These are phyloP conservation scores for Denticeps clupeoides DNA, from an alignment of 2,797 vertebrate genomes.

Conservation along the genomic window DNA sequence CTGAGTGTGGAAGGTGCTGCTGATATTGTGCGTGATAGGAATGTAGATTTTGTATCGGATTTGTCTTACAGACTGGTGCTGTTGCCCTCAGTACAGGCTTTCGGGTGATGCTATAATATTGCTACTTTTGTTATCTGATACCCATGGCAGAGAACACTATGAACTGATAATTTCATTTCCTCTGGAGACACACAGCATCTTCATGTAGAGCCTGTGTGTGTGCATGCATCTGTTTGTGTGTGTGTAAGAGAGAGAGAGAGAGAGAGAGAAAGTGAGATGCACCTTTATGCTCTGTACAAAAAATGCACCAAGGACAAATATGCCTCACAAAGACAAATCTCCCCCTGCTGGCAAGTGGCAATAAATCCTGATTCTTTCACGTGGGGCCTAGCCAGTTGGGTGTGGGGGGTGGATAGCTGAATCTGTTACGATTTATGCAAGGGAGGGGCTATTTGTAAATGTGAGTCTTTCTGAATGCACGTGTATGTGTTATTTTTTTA, in stretches of 20 bases:
- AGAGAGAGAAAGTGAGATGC: not conserved
- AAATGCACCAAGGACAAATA: not conserved
- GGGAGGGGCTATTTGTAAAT: not conserved
- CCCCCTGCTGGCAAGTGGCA: conserved; percentile 2
- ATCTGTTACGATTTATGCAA: not conserved
- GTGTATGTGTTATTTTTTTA: not conserved
- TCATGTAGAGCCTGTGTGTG: not conserved
- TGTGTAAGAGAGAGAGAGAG: not conserved
- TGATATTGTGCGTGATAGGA: too few species aligned
- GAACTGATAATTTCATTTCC: conserved; percentile 1
- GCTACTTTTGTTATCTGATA: conserved; percentile 2
- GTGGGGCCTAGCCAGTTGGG: not conserved
- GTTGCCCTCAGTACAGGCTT: not conserved
- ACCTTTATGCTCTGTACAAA: not conserved
- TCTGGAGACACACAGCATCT: not conserved
- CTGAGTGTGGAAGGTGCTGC: too few species aligned
- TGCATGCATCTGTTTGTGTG: not conserved
- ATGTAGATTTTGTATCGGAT: too few species aligned
- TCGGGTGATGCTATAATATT: not conserved
- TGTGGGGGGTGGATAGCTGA: not conserved
- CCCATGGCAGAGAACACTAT: conserved; percentile 1
- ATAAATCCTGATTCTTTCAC: not conserved
- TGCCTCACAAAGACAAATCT: conserved; percentile 1
- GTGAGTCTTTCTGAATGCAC: not conserved
- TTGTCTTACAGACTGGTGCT: not conserved